phyloP scores from a whole-genome alignment of 2,113 vertebrate species.

The Myotis davidii region DNA sequence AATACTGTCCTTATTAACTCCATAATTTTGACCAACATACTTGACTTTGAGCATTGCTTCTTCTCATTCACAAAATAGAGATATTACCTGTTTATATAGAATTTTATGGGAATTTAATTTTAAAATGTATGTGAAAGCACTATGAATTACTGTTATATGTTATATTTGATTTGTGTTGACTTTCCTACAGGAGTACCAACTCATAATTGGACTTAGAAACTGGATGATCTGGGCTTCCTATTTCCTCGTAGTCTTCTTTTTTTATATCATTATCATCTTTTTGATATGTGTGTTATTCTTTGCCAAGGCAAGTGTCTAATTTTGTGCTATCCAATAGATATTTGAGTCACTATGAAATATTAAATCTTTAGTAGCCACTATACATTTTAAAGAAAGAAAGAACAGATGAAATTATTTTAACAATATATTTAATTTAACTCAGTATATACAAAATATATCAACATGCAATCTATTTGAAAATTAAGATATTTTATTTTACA shows the following conservation, averaged over 20 bases:
- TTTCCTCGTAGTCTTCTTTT: slow-evolving; percentile 96
- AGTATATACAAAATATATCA: slow-evolving; percentile 16
- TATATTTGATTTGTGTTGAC: slow-evolving; percentile 46
- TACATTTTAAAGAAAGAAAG: slow-evolving; percentile 22
- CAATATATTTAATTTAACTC: neutral
- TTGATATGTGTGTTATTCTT: slow-evolving; percentile 93
- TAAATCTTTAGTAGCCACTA: neutral
- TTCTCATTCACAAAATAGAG: neutral
- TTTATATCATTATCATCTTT: slow-evolving; percentile 91
- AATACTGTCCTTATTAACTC: neutral
- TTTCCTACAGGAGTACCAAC: slow-evolving; percentile 94
- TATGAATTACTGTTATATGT: neutral
- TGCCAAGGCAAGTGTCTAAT: slow-evolving; percentile 87
- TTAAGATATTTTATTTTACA: neutral
- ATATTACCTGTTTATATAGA: neutral
- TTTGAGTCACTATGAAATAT: neutral
- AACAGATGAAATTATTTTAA: slow-evolving; percentile 26
- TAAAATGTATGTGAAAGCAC: neutral
- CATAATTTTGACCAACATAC: neutral
- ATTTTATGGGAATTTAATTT: neutral
- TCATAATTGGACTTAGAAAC: slow-evolving; percentile 96
- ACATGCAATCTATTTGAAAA: neutral
- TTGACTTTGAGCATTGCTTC: neutral
- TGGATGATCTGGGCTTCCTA: slow-evolving; percentile 96
- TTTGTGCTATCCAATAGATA: neutral